phyloP scores from a whole-genome alignment of 2,797 vertebrate species.

The Gadopsis marmoratus region DNA sequence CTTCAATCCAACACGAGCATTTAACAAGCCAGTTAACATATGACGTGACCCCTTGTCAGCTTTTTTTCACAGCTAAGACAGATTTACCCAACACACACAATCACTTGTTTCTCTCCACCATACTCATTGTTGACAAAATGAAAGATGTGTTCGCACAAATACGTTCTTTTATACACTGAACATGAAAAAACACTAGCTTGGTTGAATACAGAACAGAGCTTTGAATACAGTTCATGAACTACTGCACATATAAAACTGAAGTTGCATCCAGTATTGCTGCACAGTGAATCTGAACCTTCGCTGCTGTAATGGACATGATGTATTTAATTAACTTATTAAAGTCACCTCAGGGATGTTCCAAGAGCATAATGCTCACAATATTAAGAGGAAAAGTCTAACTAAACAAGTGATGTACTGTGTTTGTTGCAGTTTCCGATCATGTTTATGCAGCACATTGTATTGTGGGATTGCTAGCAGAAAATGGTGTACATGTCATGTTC shows the following conservation, averaged over 20 bases:
- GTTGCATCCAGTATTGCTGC: slow-evolving; percentile 59
- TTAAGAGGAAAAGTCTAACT: slow-evolving; percentile 39
- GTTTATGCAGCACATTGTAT: neutral
- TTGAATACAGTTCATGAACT: slow-evolving; percentile 26
- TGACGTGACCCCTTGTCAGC: slow-evolving; percentile 26
- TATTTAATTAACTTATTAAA: slow-evolving; percentile 7
- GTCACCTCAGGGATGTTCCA: slow-evolving; percentile 16
- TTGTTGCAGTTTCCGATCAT: neutral
- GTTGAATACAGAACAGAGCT: slow-evolving; percentile 42
- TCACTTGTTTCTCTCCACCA: slow-evolving; percentile 30
- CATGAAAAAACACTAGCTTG: slow-evolving; percentile 53
- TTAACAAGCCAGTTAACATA: slow-evolving; percentile 50
- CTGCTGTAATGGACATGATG: neutral
- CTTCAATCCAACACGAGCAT: slow-evolving; percentile 52
- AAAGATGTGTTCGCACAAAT: slow-evolving; percentile 15
- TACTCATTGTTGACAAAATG: slow-evolving; percentile 15
- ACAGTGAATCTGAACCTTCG: slow-evolving; percentile 20
- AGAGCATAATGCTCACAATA: slow-evolving; percentile 1
- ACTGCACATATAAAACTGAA: slow-evolving; percentile 36
- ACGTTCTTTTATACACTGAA: slow-evolving; percentile 49
- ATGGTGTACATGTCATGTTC: neutral
- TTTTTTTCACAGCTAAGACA: slow-evolving; percentile 41
- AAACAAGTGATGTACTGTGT: neutral
- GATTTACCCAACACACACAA: slow-evolving; percentile 11
- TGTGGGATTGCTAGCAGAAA: no score